These are phyloP conservation scores for Ctenomys sociabilis DNA, from an alignment of 2,113 vertebrate species.

Conservation along the genomic window DNA sequence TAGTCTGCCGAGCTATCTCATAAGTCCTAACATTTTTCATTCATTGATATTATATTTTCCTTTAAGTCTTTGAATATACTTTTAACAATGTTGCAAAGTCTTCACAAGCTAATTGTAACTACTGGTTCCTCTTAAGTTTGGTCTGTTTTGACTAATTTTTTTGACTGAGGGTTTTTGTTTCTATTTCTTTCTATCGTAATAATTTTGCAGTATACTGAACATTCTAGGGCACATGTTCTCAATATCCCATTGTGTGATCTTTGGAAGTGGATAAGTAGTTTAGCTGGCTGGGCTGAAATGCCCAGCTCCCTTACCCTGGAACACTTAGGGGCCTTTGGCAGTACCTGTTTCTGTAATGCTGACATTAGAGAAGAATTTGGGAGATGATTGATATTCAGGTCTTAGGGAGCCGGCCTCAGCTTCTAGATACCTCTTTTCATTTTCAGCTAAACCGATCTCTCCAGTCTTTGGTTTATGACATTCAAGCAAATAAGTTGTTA, in stretches of 20 bases:
- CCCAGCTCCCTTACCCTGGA: neutral
- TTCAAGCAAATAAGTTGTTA: neutral
- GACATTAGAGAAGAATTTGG: neutral
- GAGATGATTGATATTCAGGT: neutral
- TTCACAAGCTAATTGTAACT: neutral
- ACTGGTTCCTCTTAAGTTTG: neutral
- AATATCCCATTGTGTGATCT: neutral
- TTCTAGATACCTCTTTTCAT: neutral
- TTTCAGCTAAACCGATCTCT: neutral
- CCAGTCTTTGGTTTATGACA: neutral
- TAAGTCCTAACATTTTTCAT: neutral
- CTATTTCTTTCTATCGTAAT: neutral
- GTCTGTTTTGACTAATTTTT: neutral
- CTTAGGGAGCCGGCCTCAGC: neutral
- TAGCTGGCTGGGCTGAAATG: neutral
- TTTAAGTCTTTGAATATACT: neutral
- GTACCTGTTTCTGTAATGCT: neutral
- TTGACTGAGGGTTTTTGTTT: neutral
- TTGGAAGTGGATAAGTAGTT: neutral
- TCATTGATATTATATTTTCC: neutral
- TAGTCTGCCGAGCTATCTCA: no score
- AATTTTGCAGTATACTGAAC: neutral
- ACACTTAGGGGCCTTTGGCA: neutral
- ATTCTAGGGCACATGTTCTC: neutral
- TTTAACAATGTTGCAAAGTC: neutral